Base-by-base conservation (phyloP, 2,888 invertebrate species). In the Caenorhabditis wallacei region DNA sequence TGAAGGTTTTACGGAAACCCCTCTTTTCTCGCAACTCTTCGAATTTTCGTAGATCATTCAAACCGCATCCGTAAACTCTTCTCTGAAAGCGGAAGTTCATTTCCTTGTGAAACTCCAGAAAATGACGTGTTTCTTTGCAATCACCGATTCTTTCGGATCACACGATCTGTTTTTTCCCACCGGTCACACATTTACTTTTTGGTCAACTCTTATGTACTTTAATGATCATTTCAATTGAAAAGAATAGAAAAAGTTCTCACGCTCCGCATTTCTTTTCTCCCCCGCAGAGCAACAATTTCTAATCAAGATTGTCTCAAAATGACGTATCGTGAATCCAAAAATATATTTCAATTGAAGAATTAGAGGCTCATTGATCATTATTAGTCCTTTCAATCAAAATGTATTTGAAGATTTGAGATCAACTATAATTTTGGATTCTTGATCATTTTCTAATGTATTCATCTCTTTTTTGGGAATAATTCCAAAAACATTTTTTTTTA, bases 241-340 rank as follows among this genome's bases (percentile, higher is more conserved):
- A 22, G 22, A 40, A 35, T 7, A 30, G 16, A 56, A 30, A 30
- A 61, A 43, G 24, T 61, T 61, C 61, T 8, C 61, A 61, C 61
- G 59, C 18, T 59, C 22, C 43, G 40, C 59, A 13, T 61, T 61
- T 40, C 40, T 61, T 40, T 40, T 61, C 46, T 40, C 59, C 35
- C n/a, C 16, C 37, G n/a, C 37, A 8, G 30, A 30, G 18, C 37
- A 22, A 40, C 37, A n/a, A 11, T 10, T 30, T 57, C 43, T 61
- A 40, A 61, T 61, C 61, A 61, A 61, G 61, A 61, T 61, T 43
- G 22, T 61, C 43, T 8, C n/a, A 7, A 11, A 43, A 22, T 61
- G 61, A 61, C 61, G 61, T 43, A 37, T 20, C 22, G 37, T 24
- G 35, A 37, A 18, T 61, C 26, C 43, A 61, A 40, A 61, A 43